phyloP scores from a whole-genome alignment of 1,140 invertebrate genomes.

The Drosophila sechellia region DNA sequence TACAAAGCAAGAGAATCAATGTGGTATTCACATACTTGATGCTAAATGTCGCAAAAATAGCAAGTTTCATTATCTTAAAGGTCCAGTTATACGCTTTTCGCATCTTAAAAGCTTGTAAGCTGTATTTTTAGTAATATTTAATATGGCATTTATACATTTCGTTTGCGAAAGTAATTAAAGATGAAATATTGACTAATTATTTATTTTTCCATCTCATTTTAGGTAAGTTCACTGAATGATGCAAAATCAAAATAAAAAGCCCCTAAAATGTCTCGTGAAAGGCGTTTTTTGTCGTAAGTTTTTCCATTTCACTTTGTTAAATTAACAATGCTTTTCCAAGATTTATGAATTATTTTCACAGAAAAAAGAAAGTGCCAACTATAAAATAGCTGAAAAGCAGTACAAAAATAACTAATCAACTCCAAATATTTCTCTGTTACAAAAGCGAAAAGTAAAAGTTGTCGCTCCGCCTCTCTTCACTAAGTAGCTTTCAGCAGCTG shows the following conservation, averaged over 20 bases:
- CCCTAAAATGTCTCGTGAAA: conserved; percentile 9
- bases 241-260: conserved; percentile 20
- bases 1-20: neutral
- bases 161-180: conserved; percentile 30
- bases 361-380: conserved; percentile 51
- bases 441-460: conserved; percentile 63
- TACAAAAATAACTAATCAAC: conserved; percentile 28
- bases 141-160: neutral
- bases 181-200: conserved; percentile 51
- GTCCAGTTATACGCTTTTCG: neutral
- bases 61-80: neutral
- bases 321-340: conserved; percentile 50
- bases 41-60: no score
- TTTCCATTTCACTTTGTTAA: conserved; percentile 38
- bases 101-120: neutral
- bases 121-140: no score
- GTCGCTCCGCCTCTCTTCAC: neutral
- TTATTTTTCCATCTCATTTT: conserved; percentile 58
- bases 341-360: conserved; percentile 29
- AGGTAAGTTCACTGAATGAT: conserved; percentile 55
- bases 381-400: conserved; percentile 35
- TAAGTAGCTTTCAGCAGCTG: conserved; percentile 61
- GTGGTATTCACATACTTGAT: conserved; percentile 1
- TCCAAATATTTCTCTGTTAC: conserved; percentile 44
- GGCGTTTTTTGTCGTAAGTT: conserved; percentile 34